Base-by-base conservation (phyloP, 1,140 invertebrate species). In the Aphaenogaster floridana region DNA sequence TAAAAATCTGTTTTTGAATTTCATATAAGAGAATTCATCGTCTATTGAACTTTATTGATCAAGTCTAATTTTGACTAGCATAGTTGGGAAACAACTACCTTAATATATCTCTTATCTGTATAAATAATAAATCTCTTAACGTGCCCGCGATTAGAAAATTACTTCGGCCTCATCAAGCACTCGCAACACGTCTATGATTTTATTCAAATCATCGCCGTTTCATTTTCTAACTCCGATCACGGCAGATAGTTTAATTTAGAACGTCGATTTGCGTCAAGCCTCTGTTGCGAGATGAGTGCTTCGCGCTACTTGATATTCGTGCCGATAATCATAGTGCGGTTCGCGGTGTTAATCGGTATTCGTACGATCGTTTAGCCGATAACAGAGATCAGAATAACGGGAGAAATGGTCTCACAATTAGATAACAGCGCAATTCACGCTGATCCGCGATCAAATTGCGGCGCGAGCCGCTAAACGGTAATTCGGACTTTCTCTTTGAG, bases 301-400 rank as follows among this genome's bases (percentile, higher is more conserved):
- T 9, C 15, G 21, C n/a, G 5, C 15, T 36, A 34, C 17, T 17
- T 54, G 48, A 52, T 52, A 79, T 36, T n/a, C 52, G 36, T 21
- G 13, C 8, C 17, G 77, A 80, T 80, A 21, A 77, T 61, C 39
- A 4, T 13, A 6, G 6, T n/a, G 61, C 8, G 11, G 34, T 34
- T 21, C 3, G n/a, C 50, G 48, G 28, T 28, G 36, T 71, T 88
- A 74, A 63, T 86, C 64, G 48, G 6, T 45, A 88, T 54, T 64
- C n/a, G 48, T 66, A 71, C 34, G 45, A 88, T 78, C 42, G 48
- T 21, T 57, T 36, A 61, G 39, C 21, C 17, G 42, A 80, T 74
- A 74, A 39, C 28, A 64, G 8, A 15, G 17, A 52, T 1, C 13
- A 17, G n/a, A 80, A 13, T 86, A 74, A 54, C 69, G 68, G 84